Conservation (phyloP, 2,888 invertebrate species). For the Bellardia pandia region DNA sequence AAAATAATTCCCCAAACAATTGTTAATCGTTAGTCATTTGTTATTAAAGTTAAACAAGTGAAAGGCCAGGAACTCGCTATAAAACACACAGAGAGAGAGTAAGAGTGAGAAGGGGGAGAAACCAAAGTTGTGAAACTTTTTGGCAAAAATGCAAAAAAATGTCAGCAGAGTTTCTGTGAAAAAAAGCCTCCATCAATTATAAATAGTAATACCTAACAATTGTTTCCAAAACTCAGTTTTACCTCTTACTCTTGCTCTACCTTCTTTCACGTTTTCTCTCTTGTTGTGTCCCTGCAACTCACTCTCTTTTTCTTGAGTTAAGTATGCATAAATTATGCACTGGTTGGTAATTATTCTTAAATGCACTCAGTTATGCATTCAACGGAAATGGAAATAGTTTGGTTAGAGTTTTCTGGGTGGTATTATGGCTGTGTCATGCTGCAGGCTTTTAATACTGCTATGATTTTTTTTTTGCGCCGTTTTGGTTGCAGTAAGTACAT, state of each 20-base stretch:
- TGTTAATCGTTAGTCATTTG: conserved; percentile 75
- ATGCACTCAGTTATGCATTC: conserved; percentile 71
- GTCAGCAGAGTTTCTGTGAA: background rate
- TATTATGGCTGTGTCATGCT: conserved; percentile 19
- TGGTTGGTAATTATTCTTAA: conserved; percentile 75
- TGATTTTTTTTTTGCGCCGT: background rate
- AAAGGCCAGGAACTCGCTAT: background rate
- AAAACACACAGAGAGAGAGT: background rate
- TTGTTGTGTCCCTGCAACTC: background rate
- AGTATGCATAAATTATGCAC: conserved; percentile 74
- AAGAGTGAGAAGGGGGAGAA: background rate
- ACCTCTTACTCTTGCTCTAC: background rate
- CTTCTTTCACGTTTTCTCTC: background rate
- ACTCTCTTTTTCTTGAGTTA: conserved; percentile 11
- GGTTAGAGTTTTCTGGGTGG: conserved; percentile 55
- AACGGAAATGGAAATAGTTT: conserved; percentile 68
- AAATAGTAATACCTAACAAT: conserved; percentile 52
- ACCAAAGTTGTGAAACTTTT: conserved; percentile 13
- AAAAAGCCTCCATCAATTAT: conserved; percentile 65
- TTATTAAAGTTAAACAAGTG: conserved; percentile 44
- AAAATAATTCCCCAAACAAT: conserved; percentile 72
- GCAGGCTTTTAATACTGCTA: background rate
- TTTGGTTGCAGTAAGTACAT: conserved; percentile 23
- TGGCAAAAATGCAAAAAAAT: conserved; percentile 25
- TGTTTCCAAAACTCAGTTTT: background rate